Percentiles rank a stretch among this genome's conserved stretches.
These are phyloP conservation scores for Amblyteles armatorius DNA, from an alignment of 2,888 invertebrate species.

Conservation along the genomic window DNA sequence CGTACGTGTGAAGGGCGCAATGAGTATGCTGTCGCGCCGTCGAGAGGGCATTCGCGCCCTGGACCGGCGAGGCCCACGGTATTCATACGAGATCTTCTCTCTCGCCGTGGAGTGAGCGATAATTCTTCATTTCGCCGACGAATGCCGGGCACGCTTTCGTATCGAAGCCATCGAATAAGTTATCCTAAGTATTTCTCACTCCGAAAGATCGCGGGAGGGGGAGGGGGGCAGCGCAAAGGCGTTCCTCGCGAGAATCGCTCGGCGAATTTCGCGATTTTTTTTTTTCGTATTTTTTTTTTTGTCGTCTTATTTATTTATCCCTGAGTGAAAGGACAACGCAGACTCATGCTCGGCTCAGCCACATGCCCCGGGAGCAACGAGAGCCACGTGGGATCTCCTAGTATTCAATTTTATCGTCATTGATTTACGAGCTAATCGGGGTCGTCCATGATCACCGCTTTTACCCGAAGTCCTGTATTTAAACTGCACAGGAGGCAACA, in stretches of 20 bases:
- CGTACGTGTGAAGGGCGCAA: background rate
- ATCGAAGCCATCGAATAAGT: slow-evolving; percentile 76
- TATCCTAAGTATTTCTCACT: slow-evolving; percentile 78
- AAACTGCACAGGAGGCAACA: background rate
- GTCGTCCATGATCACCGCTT: background rate
- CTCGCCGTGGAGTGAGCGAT: slow-evolving; percentile 73
- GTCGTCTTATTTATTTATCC: background rate
- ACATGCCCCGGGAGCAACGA: background rate
- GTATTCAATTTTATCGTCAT: background rate
- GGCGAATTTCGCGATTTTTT: slow-evolving; percentile 2
- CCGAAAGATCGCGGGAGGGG: slow-evolving; percentile 61
- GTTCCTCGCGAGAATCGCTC: slow-evolving; percentile 12
- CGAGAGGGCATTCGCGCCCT: background rate
- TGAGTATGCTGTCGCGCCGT: slow-evolving; percentile 7
- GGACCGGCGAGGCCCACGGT: background rate
- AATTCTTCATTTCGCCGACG: slow-evolving; percentile 77
- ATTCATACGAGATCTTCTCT: slow-evolving; percentile 15
- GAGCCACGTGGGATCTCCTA: background rate
- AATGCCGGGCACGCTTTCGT: slow-evolving; percentile 75
- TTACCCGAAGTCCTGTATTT: background rate
- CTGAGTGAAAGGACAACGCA: background rate
- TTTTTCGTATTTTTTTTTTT: background rate
- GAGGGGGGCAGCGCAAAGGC: background rate
- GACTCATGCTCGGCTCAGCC: background rate
- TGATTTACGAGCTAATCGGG: background rate